Conservation (phyloP, 2,113 vertebrate species). For the Silurus glanis region DNA sequence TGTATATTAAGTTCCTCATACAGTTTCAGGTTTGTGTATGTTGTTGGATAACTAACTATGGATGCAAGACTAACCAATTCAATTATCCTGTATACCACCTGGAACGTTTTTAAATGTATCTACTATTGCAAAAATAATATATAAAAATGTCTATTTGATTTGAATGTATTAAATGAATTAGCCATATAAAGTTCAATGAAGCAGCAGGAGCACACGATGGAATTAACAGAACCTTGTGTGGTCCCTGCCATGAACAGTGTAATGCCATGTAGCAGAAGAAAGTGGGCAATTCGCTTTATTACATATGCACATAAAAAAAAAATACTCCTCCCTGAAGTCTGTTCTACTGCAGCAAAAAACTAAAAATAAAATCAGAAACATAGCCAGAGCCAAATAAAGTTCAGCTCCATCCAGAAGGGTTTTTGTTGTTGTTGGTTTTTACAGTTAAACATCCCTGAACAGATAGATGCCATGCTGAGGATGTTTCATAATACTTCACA, state of each 20-base stretch:
- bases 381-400: background rate
- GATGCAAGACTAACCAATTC: no score
- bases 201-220: background rate
- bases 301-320: background rate
- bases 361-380: conserved; percentile 5
- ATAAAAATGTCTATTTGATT: background rate
- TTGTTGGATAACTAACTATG: no score
- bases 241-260: background rate
- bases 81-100: background rate
- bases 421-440: background rate
- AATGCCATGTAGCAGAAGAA: background rate
- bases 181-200: background rate
- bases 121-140: background rate
- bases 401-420: background rate
- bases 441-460: background rate
- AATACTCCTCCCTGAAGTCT: background rate
- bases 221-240: background rate
- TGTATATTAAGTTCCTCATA: no score
- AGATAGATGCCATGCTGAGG: background rate
- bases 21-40: no score
- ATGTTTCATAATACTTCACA: background rate
- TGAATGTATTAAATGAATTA: background rate
- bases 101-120: background rate
- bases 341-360: background rate
- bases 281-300: background rate